Evolutionary conservation across 2,797 vertebrate species (phyloP).

Genomic region (Crax fasciolata): DNA sequence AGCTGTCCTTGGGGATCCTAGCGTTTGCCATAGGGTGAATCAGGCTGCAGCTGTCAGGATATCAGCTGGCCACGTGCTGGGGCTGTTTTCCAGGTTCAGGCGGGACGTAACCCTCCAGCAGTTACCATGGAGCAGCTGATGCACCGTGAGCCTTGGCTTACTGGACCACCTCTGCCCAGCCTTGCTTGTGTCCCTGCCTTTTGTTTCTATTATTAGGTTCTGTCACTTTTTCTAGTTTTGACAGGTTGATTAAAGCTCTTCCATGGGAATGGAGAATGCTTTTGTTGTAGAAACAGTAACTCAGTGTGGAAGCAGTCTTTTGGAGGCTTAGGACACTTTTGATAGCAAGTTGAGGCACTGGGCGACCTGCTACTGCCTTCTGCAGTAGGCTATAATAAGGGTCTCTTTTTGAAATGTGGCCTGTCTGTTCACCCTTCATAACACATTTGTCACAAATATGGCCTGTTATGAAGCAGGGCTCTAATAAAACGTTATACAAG

Average conservation of each 20-base stretch:
- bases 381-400: conserved; percentile 39
- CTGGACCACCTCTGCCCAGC: neutral
- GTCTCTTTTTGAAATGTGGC: conserved; percentile 57
- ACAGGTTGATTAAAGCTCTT: conserved; percentile 25
- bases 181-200: neutral
- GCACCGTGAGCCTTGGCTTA: neutral
- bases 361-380: conserved; percentile 66
- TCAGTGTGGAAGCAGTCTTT: neutral
- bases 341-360: conserved; percentile 66
- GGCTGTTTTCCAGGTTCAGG: neutral
- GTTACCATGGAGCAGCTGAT: neutral
- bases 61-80: too few species aligned
- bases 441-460: conserved; percentile 33
- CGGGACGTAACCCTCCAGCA: neutral
- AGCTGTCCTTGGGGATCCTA: too few species aligned
- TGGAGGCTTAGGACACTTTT: conserved; percentile 21
- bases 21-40: neutral
- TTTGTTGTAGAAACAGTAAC: conserved; percentile 1
- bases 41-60: neutral
- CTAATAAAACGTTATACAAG: conserved; percentile 9
- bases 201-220: neutral
- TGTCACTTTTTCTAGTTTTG: neutral
- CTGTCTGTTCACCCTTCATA: neutral
- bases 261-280: neutral
- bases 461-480: neutral